Evolutionary conservation across 2,888 invertebrate species (phyloP), one percentile per base, ranked within the genome.

Genomic region (Eupithecia inturbata): DNA sequence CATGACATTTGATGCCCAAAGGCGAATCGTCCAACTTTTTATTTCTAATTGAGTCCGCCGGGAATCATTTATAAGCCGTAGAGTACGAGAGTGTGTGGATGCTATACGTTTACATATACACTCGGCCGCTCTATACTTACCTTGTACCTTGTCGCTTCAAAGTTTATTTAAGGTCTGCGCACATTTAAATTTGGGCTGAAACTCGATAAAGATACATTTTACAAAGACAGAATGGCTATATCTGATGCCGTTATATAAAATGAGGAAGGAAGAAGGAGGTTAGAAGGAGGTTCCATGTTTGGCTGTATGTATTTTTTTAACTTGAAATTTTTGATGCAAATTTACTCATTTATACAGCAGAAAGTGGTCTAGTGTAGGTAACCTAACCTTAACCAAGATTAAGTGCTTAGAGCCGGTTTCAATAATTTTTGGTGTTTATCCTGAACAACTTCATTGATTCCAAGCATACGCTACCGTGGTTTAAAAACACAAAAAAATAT

Each of bases 21-120:
- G 74, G 78, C 72, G 67, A 41, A 75, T 67, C 71, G 76, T 71
- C 74, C 75, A 72, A 78, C 74, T 79, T 80, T 76, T 75, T 77
- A 73, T 68, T 73, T 76, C 67, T 79, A 80, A 80, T 80, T 77
- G 77, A 70, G 76, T 77, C 80, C 79, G 60, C 57, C 12, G 80
- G 79, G 77, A 79, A 53, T 26, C 66, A 69, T 68, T 74, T 76
- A 75, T 73, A 75, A 39, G 26, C 66, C 12, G 64, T 31, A 31
- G 5, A 36, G 63, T 26, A 26, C 63, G 36, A 63, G 36, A 64
- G 64, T 64, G 22, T 39, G 66, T 16, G 26, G 26, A 26, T 36
- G n/a, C 57, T 57, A 10, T 53, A 53, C 53, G 53, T 53, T 53
- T 9, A 53, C 22, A 53, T 53, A 10, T 53, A 53, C 22, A 22